These are phyloP conservation scores for Sciaenops ocellatus DNA, from an alignment of 2,797 vertebrate species.

Conservation along the genomic window DNA sequence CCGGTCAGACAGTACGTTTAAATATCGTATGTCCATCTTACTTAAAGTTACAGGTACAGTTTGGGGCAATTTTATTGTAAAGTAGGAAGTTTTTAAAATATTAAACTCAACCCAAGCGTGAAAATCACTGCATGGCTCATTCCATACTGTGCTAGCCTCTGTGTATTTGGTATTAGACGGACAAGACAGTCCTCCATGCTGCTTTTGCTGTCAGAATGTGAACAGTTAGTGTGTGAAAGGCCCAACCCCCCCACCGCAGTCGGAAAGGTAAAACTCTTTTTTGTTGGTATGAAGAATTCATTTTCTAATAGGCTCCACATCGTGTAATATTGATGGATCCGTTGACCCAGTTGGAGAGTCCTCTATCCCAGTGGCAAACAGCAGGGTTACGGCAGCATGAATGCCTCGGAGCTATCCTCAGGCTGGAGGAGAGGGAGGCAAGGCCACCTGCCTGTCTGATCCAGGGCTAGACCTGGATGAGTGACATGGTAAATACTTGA, in stretches of 20 bases:
- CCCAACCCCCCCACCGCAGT: conserved; percentile 7
- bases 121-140: conserved; percentile 11
- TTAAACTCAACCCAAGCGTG: neutral
- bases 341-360: conserved; percentile 69
- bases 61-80: neutral
- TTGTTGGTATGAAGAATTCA: conserved; percentile 62
- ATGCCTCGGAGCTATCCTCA: conserved; percentile 70
- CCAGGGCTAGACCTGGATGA: conserved; percentile 30
- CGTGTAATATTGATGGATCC: conserved; percentile 72
- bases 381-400: conserved; percentile 62
- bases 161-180: neutral
- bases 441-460: conserved; percentile 52
- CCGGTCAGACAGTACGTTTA: no score
- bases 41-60: neutral
- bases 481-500: conserved; percentile 34
- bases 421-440: conserved; percentile 33
- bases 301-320: conserved; percentile 66
- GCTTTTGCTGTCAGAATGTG: conserved; percentile 36
- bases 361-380: conserved; percentile 57
- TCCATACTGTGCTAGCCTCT: neutral
- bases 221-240: conserved; percentile 4
- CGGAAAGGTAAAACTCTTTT: conserved; percentile 49
- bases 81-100: neutral
- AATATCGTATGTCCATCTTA: neutral
- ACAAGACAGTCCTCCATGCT: conserved; percentile 15